These are phyloP conservation scores for Notodonta ziczac DNA, from an alignment of 2,888 invertebrate genomes.

Conservation along the genomic window DNA sequence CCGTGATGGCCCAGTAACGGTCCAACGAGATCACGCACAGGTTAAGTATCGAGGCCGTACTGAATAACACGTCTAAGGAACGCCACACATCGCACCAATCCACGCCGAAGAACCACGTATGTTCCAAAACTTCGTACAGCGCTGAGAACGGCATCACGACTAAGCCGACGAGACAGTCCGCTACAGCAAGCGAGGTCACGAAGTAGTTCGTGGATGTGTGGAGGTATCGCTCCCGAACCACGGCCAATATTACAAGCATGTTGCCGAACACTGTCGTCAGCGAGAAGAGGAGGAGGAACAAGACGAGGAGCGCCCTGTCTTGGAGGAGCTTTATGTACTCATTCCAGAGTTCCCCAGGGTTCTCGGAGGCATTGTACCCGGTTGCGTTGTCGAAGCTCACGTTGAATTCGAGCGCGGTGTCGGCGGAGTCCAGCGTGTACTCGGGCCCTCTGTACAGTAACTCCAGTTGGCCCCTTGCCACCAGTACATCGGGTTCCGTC, in stretches of 20 bases:
- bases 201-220: conserved; percentile 99
- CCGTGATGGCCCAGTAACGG: conserved; percentile 99
- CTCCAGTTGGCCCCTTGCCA: conserved; percentile 77
- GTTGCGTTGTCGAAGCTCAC: conserved; percentile 62
- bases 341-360: conserved; percentile 68
- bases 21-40: conserved; percentile 98
- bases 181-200: conserved; percentile 97
- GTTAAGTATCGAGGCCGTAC: conserved; percentile 98
- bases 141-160: conserved; percentile 99
- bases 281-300: conserved; percentile 93
- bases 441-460: conserved; percentile 64
- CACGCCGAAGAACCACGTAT: conserved; percentile 97
- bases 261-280: conserved; percentile 98
- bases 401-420: conserved; percentile 64
- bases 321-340: conserved; percentile 80
- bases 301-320: conserved; percentile 91
- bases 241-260: conserved; percentile 96
- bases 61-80: conserved; percentile 97
- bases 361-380: conserved; percentile 58
- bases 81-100: conserved; percentile 99
- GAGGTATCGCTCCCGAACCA: conserved; percentile 95
- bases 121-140: conserved; percentile 93
- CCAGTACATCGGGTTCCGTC: conserved; percentile 66
- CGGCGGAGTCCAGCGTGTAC: conserved; percentile 57
- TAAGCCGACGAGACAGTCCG: conserved; percentile 97